Base-by-base conservation (phyloP, 2,888 invertebrate species). In the Galeruca laticollis region DNA sequence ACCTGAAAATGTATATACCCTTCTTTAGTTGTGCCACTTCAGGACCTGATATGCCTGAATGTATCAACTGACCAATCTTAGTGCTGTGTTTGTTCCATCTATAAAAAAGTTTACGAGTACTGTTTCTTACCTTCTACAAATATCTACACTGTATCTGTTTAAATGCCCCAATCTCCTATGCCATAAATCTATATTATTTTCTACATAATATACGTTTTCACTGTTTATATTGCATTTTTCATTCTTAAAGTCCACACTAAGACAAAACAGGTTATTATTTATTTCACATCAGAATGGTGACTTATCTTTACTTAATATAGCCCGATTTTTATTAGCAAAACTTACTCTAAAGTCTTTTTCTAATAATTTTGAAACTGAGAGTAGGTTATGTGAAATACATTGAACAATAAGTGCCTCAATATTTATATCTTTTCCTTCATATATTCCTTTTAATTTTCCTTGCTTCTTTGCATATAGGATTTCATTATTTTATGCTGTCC, bases 351-450 rank as follows among this genome's bases (percentile, higher is more conserved):
- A 49, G 2, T 9, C 18, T 15, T 49, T 49, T 2, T 15, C 10
- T 49, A 18, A 8, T 20, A 49, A 20, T 18, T 49, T n/a, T 15
- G 20, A 49, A 5, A 49, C 49, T 18, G 49, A 49, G 2, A 49
- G 10, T 18, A 49, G 9, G 15, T 49, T 49, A 15, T 37, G 37
- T 8, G 37, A 37, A 6, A 37, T 37, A 37, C 37, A 6, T 75
- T 37, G 5, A 8, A 37, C 37, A 8, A 68, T 54, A 20, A 66
- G 54, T 21, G 49, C 62, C 26, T 60, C 60, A 37, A 66, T 52
- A 15, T 2, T 61, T 40, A 70, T 66, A 43, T 60, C 56, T 70
- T 47, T 70, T 31, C 49, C 66, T 33, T 70, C 60, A 43, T 61
- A 70, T 13, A 60, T 43, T 18, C 66, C 66, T 54, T 47, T 67